phyloP scores from a whole-genome alignment of 2,888 invertebrate genomes.

The Troides aeacus region DNA sequence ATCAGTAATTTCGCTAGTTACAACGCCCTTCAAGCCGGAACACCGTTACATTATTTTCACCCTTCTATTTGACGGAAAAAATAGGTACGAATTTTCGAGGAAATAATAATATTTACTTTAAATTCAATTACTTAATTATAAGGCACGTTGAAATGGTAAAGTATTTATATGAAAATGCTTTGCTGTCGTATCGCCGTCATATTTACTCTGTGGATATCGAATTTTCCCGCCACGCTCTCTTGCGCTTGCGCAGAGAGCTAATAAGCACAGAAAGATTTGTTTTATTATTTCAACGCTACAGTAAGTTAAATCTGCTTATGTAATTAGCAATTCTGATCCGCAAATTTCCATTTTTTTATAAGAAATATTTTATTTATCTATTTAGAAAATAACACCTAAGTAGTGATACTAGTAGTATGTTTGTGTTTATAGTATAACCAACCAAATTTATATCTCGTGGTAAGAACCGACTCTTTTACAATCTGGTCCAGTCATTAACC shows the following conservation, averaged over 20 bases:
- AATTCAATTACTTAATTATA: no score
- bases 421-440: not conserved
- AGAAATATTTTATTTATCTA: not conserved
- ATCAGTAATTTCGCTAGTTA: not conserved
- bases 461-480: not conserved
- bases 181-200: slow-evolving; percentile 5
- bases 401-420: not conserved
- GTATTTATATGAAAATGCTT: not conserved
- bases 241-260: slow-evolving; percentile 52
- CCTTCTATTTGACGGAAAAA: not conserved
- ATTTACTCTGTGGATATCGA: slow-evolving; percentile 24
- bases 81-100: not conserved
- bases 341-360: slow-evolving; percentile 16
- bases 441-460: not conserved
- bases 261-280: slow-evolving; percentile 59
- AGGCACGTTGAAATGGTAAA: not conserved
- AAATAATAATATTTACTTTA: no score
- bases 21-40: not conserved
- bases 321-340: slow-evolving; percentile 27
- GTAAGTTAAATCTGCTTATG: slow-evolving; percentile 36
- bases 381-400: not conserved
- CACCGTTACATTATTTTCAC: no score
- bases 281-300: slow-evolving; percentile 61
- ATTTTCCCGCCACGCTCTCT: slow-evolving; percentile 59
- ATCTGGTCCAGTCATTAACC: not conserved